Base-by-base conservation (phyloP, 2,888 invertebrate species). In the Nysson spinosus region DNA sequence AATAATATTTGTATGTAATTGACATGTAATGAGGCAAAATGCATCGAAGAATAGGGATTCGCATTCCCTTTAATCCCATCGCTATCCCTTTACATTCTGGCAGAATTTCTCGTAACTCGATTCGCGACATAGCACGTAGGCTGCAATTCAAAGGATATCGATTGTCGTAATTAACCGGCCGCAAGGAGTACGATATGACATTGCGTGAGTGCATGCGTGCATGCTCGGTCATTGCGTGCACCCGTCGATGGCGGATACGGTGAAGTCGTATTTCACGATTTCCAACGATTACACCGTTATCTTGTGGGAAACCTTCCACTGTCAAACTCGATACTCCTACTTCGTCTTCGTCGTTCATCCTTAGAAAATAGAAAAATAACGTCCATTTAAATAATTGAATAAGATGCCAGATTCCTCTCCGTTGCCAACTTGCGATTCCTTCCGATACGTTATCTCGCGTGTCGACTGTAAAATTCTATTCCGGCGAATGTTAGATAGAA, bases 121-220 rank as follows among this genome's bases (percentile, higher is more conserved):
- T 5, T 26, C 11, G 43, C 42, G 44, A 51, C 32, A 51, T 22
- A 30, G 26, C 37, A 69, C 72, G 69, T 69, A 63, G 22, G 60
- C 43, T 24, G 55, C 60, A 39, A 64, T 67, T 70, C 64, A 54
- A 63, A 66, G 51, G 63, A 70, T 78, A 77, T 78, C 78, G 77
- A 78, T 78, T 77, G 69, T 70, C 66, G 68, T 77, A 73, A 78
- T 78, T 75, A 75, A 75, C 69, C 64, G 51, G 40, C 39, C 65
- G 66, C 60, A 62, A 62, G 58, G 54, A 49, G 39, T 65, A 50
- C 43, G 37, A 56, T 51, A 56, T 51, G 44, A 66, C 40, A 28
- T 71, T 58, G 35, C 67, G 55, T 71, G 51, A 52, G 60, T n/a
- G 66, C 47, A 43, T 66, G 56, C 55, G 26, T 67, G 60, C 60